phyloP scores from a whole-genome alignment of 1,140 invertebrate species.

The Meloidogyne exigua region DNA sequence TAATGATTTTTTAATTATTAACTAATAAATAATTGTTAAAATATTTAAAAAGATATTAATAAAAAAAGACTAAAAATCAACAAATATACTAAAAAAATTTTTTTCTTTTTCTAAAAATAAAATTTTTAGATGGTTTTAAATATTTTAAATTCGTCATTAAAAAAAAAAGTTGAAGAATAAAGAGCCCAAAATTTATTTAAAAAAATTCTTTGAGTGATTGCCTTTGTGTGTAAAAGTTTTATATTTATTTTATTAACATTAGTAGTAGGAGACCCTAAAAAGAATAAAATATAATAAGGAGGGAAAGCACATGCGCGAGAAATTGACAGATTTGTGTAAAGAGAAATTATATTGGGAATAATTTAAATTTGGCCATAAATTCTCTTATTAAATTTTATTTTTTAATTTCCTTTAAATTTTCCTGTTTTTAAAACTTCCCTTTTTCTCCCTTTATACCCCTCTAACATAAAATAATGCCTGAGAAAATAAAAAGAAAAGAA shows the following conservation, averaged over 20 bases:
- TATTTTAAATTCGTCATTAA: not conserved
- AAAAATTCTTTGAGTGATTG: constrained; percentile 4
- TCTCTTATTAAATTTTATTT: no score
- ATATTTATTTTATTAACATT: not conserved
- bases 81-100: not conserved
- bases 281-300: not conserved
- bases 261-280: not conserved
- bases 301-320: constrained; percentile 1
- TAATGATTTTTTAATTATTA: no score
- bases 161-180: not conserved
- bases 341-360: not conserved
- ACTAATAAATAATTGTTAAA: not conserved
- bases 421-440: no score
- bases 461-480: no score
- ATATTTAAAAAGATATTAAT: not conserved
- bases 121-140: not conserved
- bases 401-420: no score
- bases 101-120: not conserved
- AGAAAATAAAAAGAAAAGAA: no score
- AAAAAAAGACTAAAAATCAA: constrained; percentile 1
- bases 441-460: no score
- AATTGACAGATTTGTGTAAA: not conserved
- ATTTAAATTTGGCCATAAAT: not conserved
- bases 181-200: not conserved
- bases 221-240: not conserved